A percentile compares a stretch with the other conserved stretches of the same genome.
phyloP scores from a whole-genome alignment of 2,113 vertebrate species.

The Stomatorhinus ivindoensis region DNA sequence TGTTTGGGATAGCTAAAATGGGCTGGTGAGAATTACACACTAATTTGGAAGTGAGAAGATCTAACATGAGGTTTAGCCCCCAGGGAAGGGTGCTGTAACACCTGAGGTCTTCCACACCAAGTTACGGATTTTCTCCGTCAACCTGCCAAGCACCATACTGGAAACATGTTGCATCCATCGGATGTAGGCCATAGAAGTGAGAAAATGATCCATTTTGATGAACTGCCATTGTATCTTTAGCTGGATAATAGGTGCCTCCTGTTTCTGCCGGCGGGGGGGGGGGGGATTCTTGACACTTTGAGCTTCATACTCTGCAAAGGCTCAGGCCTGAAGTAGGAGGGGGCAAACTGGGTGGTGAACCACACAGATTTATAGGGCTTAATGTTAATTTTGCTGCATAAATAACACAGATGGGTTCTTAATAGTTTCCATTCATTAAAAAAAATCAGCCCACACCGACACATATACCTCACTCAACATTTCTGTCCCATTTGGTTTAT shows the following conservation, averaged over 20 bases:
- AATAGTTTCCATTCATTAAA: not conserved
- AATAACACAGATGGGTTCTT: constrained; percentile 9
- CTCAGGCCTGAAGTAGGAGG: not conserved
- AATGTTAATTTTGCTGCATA: not conserved
- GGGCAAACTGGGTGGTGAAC: not conserved
- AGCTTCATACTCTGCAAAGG: not conserved
- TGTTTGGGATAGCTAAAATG: not conserved
- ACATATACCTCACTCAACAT: not conserved
- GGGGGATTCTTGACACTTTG: not conserved
- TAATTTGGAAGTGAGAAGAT: not conserved
- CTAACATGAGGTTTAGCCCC: not conserved
- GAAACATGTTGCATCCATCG: constrained; percentile 21
- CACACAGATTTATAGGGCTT: not conserved
- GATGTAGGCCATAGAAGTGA: constrained; percentile 17
- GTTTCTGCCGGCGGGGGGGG: not conserved
- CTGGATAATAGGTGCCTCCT: constrained; percentile 28
- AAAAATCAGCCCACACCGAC: not conserved
- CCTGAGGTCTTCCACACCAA: not conserved
- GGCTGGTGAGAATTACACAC: not conserved
- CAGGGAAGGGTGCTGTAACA: not conserved
- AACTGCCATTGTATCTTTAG: constrained; percentile 30
- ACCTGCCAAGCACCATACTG: constrained; percentile 16
- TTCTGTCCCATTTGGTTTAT: not conserved
- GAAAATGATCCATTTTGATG: constrained; percentile 24
- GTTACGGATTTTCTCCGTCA: not conserved